Conservation (phyloP, 2,113 vertebrate genomes). For the Microcebus lehilahytsara region DNA sequence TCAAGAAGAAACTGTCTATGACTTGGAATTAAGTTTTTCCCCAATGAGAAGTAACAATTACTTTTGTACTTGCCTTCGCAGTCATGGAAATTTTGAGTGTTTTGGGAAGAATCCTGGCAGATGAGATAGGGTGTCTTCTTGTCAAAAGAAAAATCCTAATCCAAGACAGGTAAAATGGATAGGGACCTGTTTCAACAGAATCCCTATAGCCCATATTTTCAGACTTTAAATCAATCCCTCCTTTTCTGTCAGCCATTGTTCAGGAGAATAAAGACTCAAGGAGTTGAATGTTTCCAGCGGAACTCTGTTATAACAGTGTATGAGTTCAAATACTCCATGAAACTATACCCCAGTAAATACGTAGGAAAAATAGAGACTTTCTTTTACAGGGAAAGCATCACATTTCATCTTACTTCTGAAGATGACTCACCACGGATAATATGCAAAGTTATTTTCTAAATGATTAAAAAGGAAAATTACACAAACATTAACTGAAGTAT, state of each 20-base stretch:
- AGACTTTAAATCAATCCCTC: background rate
- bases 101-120: background rate
- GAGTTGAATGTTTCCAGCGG: background rate
- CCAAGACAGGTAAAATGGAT: background rate
- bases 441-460: background rate
- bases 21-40: background rate
- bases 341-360: background rate
- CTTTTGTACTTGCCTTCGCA: background rate
- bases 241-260: background rate
- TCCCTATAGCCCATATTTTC: background rate
- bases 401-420: background rate
- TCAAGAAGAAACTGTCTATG: background rate
- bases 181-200: background rate
- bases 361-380: background rate
- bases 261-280: background rate
- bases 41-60: background rate
- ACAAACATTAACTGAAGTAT: background rate
- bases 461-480: background rate
- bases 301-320: background rate
- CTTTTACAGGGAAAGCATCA: background rate
- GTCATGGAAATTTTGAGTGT: background rate
- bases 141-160: background rate
- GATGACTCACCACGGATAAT: background rate
- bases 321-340: background rate
- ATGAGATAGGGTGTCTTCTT: background rate